Base-by-base conservation (phyloP, 1,140 invertebrate genomes). In the Drosophila sproati region DNA sequence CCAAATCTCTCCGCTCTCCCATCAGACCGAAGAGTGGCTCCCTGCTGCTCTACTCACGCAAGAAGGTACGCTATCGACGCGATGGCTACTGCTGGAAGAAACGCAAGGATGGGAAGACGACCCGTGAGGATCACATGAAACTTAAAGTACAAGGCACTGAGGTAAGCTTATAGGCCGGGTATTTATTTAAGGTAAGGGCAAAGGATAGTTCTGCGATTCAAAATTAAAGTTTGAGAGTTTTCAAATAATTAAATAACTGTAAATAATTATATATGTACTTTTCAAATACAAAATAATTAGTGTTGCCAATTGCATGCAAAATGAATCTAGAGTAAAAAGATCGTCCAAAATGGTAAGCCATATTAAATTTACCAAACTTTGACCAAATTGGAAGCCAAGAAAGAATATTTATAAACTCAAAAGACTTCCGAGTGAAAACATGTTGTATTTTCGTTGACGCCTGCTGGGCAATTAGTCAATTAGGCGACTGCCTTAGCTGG, bases 11-110 rank as follows among this genome's bases (percentile, higher is more conserved):
- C 28, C 3, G 2, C 6, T 51, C 4, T 57, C 6, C 5, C 39
- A 39, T 74, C 93, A 98, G 98, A 93, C 98, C 98, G 47, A 97
- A 98, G 93, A 99, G 98, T 93, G 98, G 98, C 69, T 99, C 98
- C 8, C 98, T 99, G 97, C 93, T 99, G 91, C 94, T 99, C 55
- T 99, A 99, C 94, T 98, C 97, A 85, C 94, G 98, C 52, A 99
- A 99, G 94, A 98, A 98, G 92, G 98, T 99, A 48, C 95, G 98
- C 35, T 99, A 99, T 94, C 95, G 98, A 92, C 95, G 98, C 56
- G 98, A 99, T 92, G 98, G 98, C 29, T 99, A 99, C 93, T 99
- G 98, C 93, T 99, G 98, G 98, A 99, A 99, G 94, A 99, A 99
- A 89, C 94, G 98, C 68, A 99, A 99, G 93, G 98, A 99, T 93